Evolutionary conservation across 2,888 invertebrate species (phyloP).

Genomic region (Morpho deidamia): DNA sequence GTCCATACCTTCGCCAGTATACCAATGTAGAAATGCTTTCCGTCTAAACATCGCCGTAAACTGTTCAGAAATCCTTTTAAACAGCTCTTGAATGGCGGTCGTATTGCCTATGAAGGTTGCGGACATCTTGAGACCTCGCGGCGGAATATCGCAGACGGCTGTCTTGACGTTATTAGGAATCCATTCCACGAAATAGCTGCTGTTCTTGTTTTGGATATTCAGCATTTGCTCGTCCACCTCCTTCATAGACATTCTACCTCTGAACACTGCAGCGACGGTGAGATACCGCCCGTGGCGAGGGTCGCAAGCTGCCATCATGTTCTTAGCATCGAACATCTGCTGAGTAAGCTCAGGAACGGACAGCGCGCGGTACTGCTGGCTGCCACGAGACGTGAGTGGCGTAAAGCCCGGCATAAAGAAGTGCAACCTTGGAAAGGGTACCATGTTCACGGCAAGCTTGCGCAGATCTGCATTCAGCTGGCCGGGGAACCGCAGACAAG

Average conservation of each 20-base stretch:
- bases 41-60: slow-evolving; percentile 80
- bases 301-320: slow-evolving; percentile 94
- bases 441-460: slow-evolving; percentile 34
- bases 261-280: slow-evolving; percentile 92
- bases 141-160: slow-evolving; percentile 86
- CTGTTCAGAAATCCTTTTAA: slow-evolving; percentile 90
- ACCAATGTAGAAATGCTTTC: slow-evolving; percentile 93
- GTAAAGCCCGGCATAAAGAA: slow-evolving; percentile 80
- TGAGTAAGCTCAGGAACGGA: slow-evolving; percentile 93
- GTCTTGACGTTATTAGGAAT: slow-evolving; percentile 82
- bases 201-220: slow-evolving; percentile 87
- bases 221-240: slow-evolving; percentile 79
- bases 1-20: too few species aligned
- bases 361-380: slow-evolving; percentile 89
- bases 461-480: slow-evolving; percentile 53
- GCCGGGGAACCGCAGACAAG: slow-evolving; percentile 61
- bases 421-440: slow-evolving; percentile 85
- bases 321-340: slow-evolving; percentile 76
- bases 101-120: slow-evolving; percentile 92
- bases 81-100: slow-evolving; percentile 91
- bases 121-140: slow-evolving; percentile 86
- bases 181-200: slow-evolving; percentile 87
- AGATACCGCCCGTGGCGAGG: too few species aligned
- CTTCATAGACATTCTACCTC: slow-evolving; percentile 95
- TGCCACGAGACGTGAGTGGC: slow-evolving; percentile 50